Evolutionary conservation across 2,113 vertebrate genomes (phyloP), one percentile per base, ranked within the genome.

Genomic region (Aptenodytes forsteri): DNA sequence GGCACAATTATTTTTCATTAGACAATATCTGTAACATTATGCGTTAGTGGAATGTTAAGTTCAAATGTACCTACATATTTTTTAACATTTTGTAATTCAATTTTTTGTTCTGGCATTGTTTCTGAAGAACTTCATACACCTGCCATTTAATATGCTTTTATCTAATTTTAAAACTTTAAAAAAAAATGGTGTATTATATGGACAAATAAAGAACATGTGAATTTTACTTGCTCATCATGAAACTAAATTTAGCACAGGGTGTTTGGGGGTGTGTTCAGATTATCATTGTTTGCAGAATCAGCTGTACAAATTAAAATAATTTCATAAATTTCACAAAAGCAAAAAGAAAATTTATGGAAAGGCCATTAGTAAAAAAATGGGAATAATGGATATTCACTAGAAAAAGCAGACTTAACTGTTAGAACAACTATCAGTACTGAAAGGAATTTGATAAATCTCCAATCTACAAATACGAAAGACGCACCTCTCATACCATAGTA

Each of bases 71-170:
- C 97, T 86, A 97, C 98, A 92, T 98, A 97, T 98, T 98, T 98
- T 98, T 98, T 98, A 98, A 98, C 97, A 96, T 98, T 98, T 98
- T 98, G 98, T 98, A 98, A 98, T 97, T 98, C 96, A 93, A 3
- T 89, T 97, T 98, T 98, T 98, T 96, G 98, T 98, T 98, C 97
- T 96, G 96, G 97, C 96, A 97, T 98, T 98, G 98, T 98, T 98
- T 98, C 98, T 98, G 98, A 98, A 98, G 95, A 95, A 97, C 96
- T 97, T 98, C 98, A 98, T 97, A 98, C 97, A 98, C 97, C 97
- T 98, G 97, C 97, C 98, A 98, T 98, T 98, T 98, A 98, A 98
- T 98, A 98, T 98, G 97, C 98, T 98, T 98, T 98, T 98, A 98
- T 97, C 98, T 97, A 97, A 98, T 98, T 98, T 98, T 95, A 97